Base-by-base conservation (phyloP, 1,140 invertebrate genomes). In the Trichonephila inaurata region DNA sequence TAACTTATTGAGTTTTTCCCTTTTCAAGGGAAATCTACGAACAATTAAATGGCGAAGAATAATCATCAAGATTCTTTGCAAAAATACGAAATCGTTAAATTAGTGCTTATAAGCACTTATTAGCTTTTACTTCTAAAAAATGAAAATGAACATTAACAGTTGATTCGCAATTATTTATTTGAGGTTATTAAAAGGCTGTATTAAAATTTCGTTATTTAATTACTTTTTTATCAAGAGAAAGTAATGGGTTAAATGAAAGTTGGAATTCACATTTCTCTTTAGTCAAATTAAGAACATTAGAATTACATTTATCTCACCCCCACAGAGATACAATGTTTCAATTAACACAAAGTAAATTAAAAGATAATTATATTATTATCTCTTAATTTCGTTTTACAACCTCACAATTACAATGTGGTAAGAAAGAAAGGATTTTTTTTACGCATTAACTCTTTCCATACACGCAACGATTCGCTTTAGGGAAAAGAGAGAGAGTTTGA, bases 281-380 rank as follows among this genome's bases (percentile, higher is more conserved):
- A 58, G n/a, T 85, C 12, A 19, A 77, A 77, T 77, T 77, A 77
- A 77, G 24, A 33, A 19, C 24, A n/a, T 24, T 24, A 60, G 21
- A 60, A 60, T 85, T 58, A 19, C 82, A 85, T 85, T 85, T 60
- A n/a, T 2, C 82, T 14, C 21, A 3, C 12, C 0, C 6, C 28
- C 19, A 58, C 16, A 19, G 10, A 58, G 51, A 10, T 58, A 21
- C 51, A 58, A 24, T 4, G 51, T 14, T 85, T 24, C 58, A 85
- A 85, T 85, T 85, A 85, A 85, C 82, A 85, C 82, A 85, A 58
- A 60, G 51, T 60, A 60, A 85, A 85, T 85, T 51, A 85, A 60
- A 58, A 85, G 82, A 10, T 85, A 85, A 85, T 85, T 60, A 19
- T 60, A 21, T 40, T 10, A 58, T 8, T 19, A 58, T 58, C 44